Percentiles rank a stretch among this genome's conserved stretches.
These are phyloP conservation scores for Halcyon smyrnensis DNA, from an alignment of 2,797 vertebrate species.

Conservation along the genomic window DNA sequence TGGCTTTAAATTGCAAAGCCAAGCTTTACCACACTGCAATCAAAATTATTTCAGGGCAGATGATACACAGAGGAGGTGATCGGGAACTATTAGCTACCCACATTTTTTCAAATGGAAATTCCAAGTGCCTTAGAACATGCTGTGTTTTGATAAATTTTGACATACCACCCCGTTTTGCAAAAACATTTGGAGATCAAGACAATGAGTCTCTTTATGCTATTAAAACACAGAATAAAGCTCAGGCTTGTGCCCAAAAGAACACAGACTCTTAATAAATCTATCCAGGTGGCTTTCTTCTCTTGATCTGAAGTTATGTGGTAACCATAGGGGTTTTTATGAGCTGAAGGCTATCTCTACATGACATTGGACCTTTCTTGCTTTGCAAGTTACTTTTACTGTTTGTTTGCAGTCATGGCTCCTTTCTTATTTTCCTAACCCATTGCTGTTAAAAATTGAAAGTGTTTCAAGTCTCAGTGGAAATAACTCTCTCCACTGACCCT, in stretches of 20 bases:
- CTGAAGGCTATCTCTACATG: background rate
- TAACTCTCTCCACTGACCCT: constrained; percentile 5
- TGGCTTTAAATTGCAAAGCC: background rate
- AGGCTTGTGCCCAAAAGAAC: constrained; percentile 8
- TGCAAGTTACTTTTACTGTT: background rate
- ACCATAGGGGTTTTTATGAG: background rate
- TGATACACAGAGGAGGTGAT: background rate
- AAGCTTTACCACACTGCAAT: background rate
- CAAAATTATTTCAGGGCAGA: background rate
- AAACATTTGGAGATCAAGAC: background rate
- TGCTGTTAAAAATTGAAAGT: constrained; percentile 53
- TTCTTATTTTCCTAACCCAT: constrained; percentile 31
- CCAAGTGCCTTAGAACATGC: background rate
- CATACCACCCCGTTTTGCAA: background rate
- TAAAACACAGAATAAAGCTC: constrained; percentile 3
- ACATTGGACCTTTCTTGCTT: background rate
- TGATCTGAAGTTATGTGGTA: constrained; percentile 5
- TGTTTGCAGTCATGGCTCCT: background rate
- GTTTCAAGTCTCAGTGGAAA: constrained; percentile 11
- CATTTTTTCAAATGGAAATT: constrained; percentile 39
- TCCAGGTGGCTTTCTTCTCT: constrained; percentile 30
- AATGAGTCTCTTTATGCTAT: background rate
- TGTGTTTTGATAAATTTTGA: constrained; percentile 44
- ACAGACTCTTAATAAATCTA: background rate
- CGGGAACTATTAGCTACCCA: background rate